Conservation (phyloP, 1,140 invertebrate species). For the Drosophila ogumai region DNA sequence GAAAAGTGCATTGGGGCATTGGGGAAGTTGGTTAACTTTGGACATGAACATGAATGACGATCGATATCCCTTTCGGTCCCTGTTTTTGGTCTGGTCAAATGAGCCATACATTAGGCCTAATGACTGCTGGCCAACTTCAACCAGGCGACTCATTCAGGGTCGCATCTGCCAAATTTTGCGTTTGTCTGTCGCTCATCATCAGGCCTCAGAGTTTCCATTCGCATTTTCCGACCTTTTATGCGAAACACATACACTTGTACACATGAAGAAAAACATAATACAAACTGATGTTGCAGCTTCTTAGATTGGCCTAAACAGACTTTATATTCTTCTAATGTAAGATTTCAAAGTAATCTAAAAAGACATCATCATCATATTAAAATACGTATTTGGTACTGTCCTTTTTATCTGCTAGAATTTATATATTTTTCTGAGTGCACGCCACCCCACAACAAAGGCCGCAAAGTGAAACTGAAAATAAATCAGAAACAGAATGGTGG, state of each 20-base stretch:
- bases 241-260: constrained; percentile 10
- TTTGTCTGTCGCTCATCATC: constrained; percentile 46
- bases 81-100: constrained; percentile 29
- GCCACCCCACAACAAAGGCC: constrained; percentile 30
- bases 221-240: constrained; percentile 45
- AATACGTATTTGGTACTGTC: neutral
- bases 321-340: neutral
- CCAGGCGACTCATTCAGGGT: constrained; percentile 25
- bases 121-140: constrained; percentile 34
- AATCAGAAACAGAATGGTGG: constrained; percentile 58
- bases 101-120: constrained; percentile 35
- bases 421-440: constrained; percentile 1
- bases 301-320: neutral
- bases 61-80: constrained; percentile 23
- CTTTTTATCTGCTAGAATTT: neutral
- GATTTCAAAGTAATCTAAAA: neutral
- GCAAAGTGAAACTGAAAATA: constrained; percentile 70
- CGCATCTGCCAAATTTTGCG: constrained; percentile 32
- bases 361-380: neutral
- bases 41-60: neutral
- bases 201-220: constrained; percentile 27
- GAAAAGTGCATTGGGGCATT: constrained; percentile 38
- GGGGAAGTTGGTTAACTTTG: constrained; percentile 15
- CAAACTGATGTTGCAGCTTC: neutral
- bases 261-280: neutral